phyloP scores from a whole-genome alignment of 1,140 invertebrate genomes.

The Zophobas atratus region DNA sequence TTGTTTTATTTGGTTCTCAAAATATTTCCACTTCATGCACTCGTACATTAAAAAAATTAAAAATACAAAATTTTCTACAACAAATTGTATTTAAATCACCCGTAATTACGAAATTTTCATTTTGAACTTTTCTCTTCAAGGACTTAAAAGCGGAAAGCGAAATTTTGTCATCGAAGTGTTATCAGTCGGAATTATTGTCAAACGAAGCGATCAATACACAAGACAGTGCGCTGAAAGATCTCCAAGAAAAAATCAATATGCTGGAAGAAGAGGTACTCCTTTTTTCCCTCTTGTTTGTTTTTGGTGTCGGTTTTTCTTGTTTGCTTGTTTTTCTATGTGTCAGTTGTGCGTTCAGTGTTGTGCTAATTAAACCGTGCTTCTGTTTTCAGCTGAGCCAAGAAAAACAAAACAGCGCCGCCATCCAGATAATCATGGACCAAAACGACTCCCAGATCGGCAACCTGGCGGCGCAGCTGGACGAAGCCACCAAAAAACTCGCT shows the following conservation, averaged over 20 bases:
- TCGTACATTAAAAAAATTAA: too few relatives aligned
- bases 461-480: neutral
- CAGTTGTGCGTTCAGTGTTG: neutral
- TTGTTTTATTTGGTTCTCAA: too few relatives aligned
- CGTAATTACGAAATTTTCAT: too few relatives aligned
- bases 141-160: constrained; percentile 53
- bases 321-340: constrained; percentile 17
- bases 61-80: too few relatives aligned
- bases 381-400: constrained; percentile 52
- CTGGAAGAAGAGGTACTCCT: constrained; percentile 52
- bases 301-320: constrained; percentile 26
- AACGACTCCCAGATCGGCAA: constrained; percentile 2
- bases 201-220: constrained; percentile 26
- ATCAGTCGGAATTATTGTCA: constrained; percentile 45
- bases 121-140: constrained; percentile 48
- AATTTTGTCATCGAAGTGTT: constrained; percentile 40
- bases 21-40: too few relatives aligned
- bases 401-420: constrained; percentile 55
- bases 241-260: constrained; percentile 51
- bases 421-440: constrained; percentile 54
- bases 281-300: constrained; percentile 20
- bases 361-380: constrained; percentile 29
- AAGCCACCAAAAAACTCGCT: neutral
- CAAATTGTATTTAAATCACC: too few relatives aligned
- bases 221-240: constrained; percentile 37